Base-by-base conservation (phyloP, 1,140 invertebrate genomes). In the Micrasema longulum region DNA sequence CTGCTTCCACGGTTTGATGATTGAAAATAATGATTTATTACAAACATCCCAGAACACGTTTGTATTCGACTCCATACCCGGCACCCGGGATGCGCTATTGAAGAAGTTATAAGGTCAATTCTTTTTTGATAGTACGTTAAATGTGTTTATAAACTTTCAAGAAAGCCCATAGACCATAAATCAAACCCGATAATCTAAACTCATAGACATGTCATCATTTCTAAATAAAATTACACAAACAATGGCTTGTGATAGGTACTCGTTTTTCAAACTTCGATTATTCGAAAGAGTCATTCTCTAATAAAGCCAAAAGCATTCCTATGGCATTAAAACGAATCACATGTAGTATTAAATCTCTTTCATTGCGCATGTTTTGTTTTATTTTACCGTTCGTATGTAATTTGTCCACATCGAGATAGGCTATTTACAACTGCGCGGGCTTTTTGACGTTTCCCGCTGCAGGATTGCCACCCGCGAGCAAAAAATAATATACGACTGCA, bases 381-480 rank as follows among this genome's bases (percentile, higher is more conserved):
- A 31, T 14, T 7, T 14, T 55, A 22, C 14, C 12, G 14, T 55
- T 36, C 7, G n/a, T 12, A 5, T n/a, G 52, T 55, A 14, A 11
- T 2, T 55, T 41, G 16, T 9, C 10, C 6, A 10, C 35, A 22
- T 16, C 12, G 18, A 18, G 55, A 41, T 60, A 31, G 55, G 36
- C 55, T 35, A 41, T 60, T 60, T 60, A 38, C 35, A 38, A 35
- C 55, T 23, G 55, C 36, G 55, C 36, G 36, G 55, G 55, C 55
- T 60, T 60, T 60, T 60, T 60, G 55, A 60, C 55, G 55, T 60
- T 60, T 60, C 55, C 55, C 55, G 55, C 55, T 52, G 3, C 55
- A 22, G 55, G 18, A 7, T 18, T 38, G 55, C 55, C 55, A 60
- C 55, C 55, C 55, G 55, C 18, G 55, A 38, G 3, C 36, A 41